Evolutionary conservation across 2,113 vertebrate genomes (phyloP), one percentile per base, ranked within the genome.

Genomic region (Puma concolor): DNA sequence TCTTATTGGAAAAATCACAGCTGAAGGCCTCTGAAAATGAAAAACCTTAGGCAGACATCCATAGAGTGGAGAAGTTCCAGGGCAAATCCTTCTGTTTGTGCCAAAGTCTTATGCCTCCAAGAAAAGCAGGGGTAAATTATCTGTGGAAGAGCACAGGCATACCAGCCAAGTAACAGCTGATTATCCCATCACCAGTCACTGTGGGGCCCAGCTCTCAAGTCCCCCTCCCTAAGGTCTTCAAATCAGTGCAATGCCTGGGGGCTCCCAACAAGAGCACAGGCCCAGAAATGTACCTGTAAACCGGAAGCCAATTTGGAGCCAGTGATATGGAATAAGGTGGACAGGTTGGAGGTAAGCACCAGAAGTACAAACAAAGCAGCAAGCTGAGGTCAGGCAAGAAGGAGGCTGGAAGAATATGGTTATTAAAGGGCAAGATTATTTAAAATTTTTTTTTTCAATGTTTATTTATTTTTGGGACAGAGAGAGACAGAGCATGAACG

Each of bases 91-190:
- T 44, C 64, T 50, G 57, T 69, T 60, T 60, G 36, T 76, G 48
- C 87, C 87, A 94, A 69, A 87, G 48, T 38, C 86, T 44, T 72
- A 69, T 15, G 52, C 21, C 64, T 90, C 87, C 87, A 94, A 94
- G 71, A 21, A 52, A 52, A 85, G 52, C 15, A 71, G 5, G 63
- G 25, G n/a, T 33, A 33, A 36, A 36, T 80, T 77, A 60, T 69
- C 80, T 8, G 23, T n/a, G 92, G 48, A 50, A 33, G 29, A 94
- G 25, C 52, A 52, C 6, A 50, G 19, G 36, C 52, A 4, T 36
- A 66, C 21, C 33, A 67, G 67, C 89, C 83, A 74, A 44, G 67
- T 41, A 29, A 88, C 77, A 60, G 76, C 38, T 41, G 48, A 60
- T 76, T 19, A 72, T 77, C 87, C 77, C 84, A 36, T 29, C 38